A percentile compares a stretch with the other conserved stretches of the same genome.
These are phyloP conservation scores for Enhydra lutris DNA, from an alignment of 2,113 vertebrate genomes.

Conservation along the genomic window DNA sequence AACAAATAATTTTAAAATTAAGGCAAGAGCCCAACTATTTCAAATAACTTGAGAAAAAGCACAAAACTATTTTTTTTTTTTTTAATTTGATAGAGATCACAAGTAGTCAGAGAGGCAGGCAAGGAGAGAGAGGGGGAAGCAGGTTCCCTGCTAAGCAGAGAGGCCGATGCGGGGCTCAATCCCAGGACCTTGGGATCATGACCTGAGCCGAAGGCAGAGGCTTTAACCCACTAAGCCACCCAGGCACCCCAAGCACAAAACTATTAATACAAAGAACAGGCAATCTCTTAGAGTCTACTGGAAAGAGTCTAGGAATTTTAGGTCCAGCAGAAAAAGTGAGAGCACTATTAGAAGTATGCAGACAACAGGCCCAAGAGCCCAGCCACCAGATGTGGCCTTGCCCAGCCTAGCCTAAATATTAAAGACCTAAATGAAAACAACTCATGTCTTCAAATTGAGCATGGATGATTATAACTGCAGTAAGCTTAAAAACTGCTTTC, in stretches of 20 bases:
- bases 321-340: not conserved
- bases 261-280: not conserved
- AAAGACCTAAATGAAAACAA: not conserved
- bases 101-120: too few species aligned
- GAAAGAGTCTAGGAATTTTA: not conserved
- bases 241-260: not conserved
- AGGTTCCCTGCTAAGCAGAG: too few species aligned
- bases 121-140: too few species aligned
- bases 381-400: not conserved
- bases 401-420: rapidly evolving
- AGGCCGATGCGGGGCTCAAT: too few species aligned
- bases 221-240: too few species aligned
- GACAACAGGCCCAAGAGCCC: not conserved
- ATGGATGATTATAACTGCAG: not conserved
- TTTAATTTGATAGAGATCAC: too few species aligned
- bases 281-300: not conserved
- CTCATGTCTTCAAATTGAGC: not conserved
- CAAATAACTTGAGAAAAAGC: not conserved
- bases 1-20: not conserved
- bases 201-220: too few species aligned
- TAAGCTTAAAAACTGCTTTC: slow-evolving; percentile 4
- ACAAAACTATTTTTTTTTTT: not conserved
- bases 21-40: not conserved
- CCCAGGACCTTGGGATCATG: too few species aligned
- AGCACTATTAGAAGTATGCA: not conserved